These are phyloP conservation scores for Platalea minor DNA, from an alignment of 2,797 vertebrate species.

Conservation along the genomic window DNA sequence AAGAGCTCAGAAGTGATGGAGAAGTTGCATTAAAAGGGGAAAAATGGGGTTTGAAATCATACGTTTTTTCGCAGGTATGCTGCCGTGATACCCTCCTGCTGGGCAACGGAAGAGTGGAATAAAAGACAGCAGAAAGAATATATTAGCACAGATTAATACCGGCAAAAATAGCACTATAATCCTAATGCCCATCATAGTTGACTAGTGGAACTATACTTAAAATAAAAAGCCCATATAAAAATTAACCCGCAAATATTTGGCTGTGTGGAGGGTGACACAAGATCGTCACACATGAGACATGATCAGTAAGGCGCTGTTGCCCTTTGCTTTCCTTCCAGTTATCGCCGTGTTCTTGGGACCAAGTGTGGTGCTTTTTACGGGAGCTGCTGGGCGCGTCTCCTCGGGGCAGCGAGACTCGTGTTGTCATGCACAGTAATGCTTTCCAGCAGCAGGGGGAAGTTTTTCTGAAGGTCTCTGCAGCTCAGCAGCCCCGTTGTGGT, in stretches of 20 bases:
- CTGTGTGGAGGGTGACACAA: not conserved
- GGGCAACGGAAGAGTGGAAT: not conserved
- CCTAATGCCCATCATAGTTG: not conserved
- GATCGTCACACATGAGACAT: fast-evolving
- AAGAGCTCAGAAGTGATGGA: not conserved
- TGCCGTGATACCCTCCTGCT: not conserved
- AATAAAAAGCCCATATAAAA: not conserved
- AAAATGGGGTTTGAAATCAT: not conserved
- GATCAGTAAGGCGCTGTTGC: not conserved
- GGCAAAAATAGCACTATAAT: not conserved
- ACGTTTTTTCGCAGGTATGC: not conserved
- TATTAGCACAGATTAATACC: not conserved
- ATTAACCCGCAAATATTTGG: not conserved
- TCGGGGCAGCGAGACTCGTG: fast-evolving
- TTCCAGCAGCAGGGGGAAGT: not conserved
- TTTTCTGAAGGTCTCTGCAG: not conserved
- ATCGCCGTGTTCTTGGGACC: not conserved
- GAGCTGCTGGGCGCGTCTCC: not conserved
- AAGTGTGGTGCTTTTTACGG: not conserved
- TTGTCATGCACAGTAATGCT: fast-evolving
- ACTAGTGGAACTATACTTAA: not conserved
- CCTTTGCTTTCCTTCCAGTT: not conserved
- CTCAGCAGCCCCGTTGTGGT: not conserved
- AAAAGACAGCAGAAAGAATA: not conserved
- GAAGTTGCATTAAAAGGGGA: not conserved